These are phyloP conservation scores for Danio aesculapii DNA, from an alignment of 2,797 vertebrate species.

Conservation along the genomic window DNA sequence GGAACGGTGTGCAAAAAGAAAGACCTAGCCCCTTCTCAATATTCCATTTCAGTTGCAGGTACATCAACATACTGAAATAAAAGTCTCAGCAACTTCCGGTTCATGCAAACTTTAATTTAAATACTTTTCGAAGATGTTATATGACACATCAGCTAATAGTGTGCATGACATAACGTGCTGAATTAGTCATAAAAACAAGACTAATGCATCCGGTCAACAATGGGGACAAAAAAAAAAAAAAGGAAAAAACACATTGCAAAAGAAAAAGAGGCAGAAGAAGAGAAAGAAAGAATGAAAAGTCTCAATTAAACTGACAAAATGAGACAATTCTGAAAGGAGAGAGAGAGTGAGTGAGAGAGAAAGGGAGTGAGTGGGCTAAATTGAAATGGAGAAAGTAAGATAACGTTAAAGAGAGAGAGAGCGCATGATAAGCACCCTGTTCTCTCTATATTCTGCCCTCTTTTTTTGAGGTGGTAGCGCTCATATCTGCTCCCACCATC, in stretches of 20 bases:
- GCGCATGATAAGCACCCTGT: not conserved
- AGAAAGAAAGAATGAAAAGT: not conserved
- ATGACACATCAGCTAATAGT: not conserved
- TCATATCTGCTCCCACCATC: constrained; percentile 73
- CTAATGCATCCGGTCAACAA: constrained; percentile 3
- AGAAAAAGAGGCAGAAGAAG: not conserved
- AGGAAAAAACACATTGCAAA: not conserved
- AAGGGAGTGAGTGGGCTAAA: not conserved
- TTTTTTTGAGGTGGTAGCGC: constrained; percentile 62
- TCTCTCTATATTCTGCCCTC: constrained; percentile 57
- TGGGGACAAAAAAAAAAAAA: not conserved
- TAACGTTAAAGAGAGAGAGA: not conserved
- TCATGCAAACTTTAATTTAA: no score
- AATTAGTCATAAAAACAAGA: constrained; percentile 8
- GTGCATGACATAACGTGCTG: not conserved
- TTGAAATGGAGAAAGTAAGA: constrained; percentile 11
- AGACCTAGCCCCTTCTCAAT: no score
- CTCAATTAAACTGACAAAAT: constrained; percentile 28
- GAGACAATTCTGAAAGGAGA: not conserved
- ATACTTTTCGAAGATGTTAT: not conserved
- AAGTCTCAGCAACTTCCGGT: no score
- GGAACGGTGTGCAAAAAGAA: no score
- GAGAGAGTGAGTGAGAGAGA: not conserved
- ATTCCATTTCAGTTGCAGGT: no score
- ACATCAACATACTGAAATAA: no score